Percentiles rank a stretch among this genome's conserved stretches.
Evolutionary conservation across 2,113 vertebrate species (phyloP).

Genomic region (Amphilophus citrinellus): DNA sequence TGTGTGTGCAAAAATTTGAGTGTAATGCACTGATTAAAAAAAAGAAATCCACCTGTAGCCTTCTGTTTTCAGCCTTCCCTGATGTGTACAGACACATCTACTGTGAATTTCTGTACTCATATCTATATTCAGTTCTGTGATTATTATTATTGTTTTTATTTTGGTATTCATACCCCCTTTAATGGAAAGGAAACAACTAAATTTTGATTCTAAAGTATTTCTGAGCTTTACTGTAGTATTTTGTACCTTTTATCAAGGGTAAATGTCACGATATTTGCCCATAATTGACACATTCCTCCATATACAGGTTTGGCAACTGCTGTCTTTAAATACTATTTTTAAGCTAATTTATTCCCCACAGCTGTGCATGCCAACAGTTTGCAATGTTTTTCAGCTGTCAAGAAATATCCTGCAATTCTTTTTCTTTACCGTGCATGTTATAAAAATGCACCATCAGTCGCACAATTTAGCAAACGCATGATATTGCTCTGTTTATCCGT

Average conservation of each 20-base stretch:
- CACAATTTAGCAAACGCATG: conserved; percentile 14
- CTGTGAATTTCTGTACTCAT: background rate
- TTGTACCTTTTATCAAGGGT: background rate
- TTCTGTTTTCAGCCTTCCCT: background rate
- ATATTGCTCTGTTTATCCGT: conserved; percentile 13
- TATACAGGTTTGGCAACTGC: background rate
- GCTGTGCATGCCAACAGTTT: background rate
- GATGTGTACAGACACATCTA: background rate
- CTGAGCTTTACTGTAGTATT: background rate
- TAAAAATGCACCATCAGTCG: background rate
- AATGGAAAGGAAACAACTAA: too few relatives aligned
- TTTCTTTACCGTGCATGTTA: background rate
- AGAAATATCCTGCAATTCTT: background rate
- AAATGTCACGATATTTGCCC: background rate
- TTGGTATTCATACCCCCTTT: background rate
- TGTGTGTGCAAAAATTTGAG: background rate
- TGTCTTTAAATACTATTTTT: background rate
- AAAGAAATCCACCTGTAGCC: too few relatives aligned
- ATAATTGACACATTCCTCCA: background rate
- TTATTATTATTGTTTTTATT: background rate
- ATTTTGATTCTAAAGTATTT: too few relatives aligned
- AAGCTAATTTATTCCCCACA: background rate
- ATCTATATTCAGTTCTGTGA: background rate
- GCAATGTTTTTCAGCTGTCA: background rate
- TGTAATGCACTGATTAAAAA: background rate